These are phyloP conservation scores for Ciconia stormi DNA, from an alignment of 2,113 vertebrate species.

Conservation along the genomic window DNA sequence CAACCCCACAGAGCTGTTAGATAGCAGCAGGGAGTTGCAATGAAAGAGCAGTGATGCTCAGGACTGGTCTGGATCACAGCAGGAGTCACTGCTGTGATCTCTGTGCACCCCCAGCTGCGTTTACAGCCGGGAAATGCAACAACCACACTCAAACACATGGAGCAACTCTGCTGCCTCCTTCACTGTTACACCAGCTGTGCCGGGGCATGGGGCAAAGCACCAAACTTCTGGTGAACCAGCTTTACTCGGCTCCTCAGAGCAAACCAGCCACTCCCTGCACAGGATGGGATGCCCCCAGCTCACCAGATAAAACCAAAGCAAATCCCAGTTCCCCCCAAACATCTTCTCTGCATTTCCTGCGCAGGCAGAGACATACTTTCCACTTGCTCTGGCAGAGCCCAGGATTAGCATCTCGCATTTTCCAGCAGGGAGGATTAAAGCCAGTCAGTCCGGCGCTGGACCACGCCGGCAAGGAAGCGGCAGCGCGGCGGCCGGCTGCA, in stretches of 20 bases:
- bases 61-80: background rate
- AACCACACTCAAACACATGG: fast-evolving
- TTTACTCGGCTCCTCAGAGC: background rate
- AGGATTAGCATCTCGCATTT: background rate
- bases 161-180: background rate
- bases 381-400: background rate
- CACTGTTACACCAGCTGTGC: fast-evolving
- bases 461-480: background rate
- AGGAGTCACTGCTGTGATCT: background rate
- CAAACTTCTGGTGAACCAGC: background rate
- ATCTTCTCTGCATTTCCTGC: background rate
- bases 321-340: background rate
- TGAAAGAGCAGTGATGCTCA: background rate
- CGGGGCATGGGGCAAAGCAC: fast-evolving
- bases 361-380: background rate
- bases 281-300: background rate
- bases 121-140: background rate
- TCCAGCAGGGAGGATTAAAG: background rate
- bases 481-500: background rate
- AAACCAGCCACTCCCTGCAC: background rate
- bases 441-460: background rate
- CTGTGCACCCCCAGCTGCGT: fast-evolving
- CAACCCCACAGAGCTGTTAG: background rate
- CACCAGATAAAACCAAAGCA: background rate
- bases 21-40: background rate